A percentile compares a stretch with the other conserved stretches of the same genome.
These are phyloP conservation scores for Phortica magna DNA, from an alignment of 2,888 invertebrate genomes.

Conservation along the genomic window DNA sequence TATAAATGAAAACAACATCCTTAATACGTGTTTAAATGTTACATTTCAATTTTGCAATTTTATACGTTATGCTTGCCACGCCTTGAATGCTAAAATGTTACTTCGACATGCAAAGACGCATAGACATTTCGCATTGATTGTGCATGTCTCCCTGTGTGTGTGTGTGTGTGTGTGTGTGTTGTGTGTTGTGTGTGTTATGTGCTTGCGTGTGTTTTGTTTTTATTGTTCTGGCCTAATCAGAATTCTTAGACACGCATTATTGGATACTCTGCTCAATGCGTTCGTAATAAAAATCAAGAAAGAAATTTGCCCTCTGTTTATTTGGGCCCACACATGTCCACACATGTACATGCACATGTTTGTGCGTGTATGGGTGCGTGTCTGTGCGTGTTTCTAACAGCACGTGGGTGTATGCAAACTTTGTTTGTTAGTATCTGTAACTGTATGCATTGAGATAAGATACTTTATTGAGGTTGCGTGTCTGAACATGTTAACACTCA, in stretches of 20 bases:
- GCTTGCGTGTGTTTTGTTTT: slow-evolving; percentile 11
- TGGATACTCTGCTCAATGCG: slow-evolving; percentile 19
- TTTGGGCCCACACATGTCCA: neutral
- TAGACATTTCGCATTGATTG: slow-evolving; percentile 29
- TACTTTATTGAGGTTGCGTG: slow-evolving; percentile 72
- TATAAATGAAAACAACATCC: slow-evolving; percentile 50
- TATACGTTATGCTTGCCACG: slow-evolving; percentile 55
- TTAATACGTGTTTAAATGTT: slow-evolving; percentile 72
- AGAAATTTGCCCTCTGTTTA: slow-evolving; percentile 13
- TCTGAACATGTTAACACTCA: slow-evolving; percentile 71
- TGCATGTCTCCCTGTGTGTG: neutral
- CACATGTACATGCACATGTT: neutral
- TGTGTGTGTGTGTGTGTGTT: neutral
- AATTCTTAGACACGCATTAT: slow-evolving; percentile 38
- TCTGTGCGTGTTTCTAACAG: neutral
- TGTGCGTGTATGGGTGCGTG: neutral
- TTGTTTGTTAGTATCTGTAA: slow-evolving; percentile 10
- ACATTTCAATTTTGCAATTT: slow-evolving; percentile 71
- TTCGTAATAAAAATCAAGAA: slow-evolving; percentile 27
- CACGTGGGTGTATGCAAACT: neutral
- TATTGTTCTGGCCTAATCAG: slow-evolving; percentile 25
- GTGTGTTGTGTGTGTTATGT: no score
- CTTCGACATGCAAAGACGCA: slow-evolving; percentile 66
- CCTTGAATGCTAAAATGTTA: slow-evolving; percentile 66
- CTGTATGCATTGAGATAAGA: slow-evolving; percentile 58